Evolutionary conservation across 2,113 vertebrate species (phyloP).

Genomic region (Zosterops pallidus): DNA sequence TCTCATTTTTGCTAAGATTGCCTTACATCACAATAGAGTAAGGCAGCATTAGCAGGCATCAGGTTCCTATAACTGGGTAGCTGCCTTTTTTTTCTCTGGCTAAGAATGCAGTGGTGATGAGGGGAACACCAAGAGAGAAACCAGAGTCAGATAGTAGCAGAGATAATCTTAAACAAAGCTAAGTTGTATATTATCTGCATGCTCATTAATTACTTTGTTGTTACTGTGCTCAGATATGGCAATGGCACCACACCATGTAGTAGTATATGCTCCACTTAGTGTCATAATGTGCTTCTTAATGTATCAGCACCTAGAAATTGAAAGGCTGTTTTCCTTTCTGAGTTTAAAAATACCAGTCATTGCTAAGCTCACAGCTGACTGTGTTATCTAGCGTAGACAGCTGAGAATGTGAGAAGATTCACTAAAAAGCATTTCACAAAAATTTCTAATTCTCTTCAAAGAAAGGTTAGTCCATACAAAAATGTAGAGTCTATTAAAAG

Average conservation of each 20-base stretch:
- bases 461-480: background rate
- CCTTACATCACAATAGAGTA: background rate
- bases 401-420: conserved; percentile 3
- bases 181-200: background rate
- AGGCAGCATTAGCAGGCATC: background rate
- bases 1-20: background rate
- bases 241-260: background rate
- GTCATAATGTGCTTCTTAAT: background rate
- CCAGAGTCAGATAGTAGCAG: background rate
- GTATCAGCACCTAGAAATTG: background rate
- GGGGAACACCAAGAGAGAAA: background rate
- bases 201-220: background rate
- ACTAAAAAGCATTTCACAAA: background rate
- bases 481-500: conserved; percentile 42
- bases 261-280: background rate
- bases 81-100: background rate
- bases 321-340: background rate
- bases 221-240: background rate
- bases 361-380: background rate
- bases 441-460: background rate
- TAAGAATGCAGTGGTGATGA: background rate
- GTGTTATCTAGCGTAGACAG: background rate
- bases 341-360: background rate
- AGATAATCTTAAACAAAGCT: background rate
- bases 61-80: background rate